A percentile compares a stretch with the other conserved stretches of the same genome.
These are phyloP conservation scores for Grammomys surdaster DNA, from an alignment of 2,113 vertebrate species.

Conservation along the genomic window DNA sequence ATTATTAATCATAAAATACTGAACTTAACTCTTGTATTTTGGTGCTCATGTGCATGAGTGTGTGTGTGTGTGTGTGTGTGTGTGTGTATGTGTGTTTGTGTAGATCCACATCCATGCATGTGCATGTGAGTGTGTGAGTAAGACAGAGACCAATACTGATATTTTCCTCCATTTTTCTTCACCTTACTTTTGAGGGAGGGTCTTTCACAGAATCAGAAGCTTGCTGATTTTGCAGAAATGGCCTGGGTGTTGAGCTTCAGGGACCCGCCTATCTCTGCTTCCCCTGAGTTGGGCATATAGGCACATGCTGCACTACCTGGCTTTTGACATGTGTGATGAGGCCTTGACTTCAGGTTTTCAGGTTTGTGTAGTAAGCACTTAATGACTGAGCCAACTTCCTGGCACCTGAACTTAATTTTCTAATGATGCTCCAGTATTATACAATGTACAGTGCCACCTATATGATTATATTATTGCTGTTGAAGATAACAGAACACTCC, in stretches of 20 bases:
- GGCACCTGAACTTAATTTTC: background rate
- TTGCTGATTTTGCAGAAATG: background rate
- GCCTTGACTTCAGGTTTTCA: background rate
- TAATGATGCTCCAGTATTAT: background rate
- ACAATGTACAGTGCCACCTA: background rate
- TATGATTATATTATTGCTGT: background rate
- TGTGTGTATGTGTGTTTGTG: background rate
- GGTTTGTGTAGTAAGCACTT: background rate
- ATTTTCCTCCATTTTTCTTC: background rate
- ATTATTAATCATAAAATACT: background rate
- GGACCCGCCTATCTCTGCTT: background rate
- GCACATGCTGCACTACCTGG: background rate
- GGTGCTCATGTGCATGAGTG: accelerated
- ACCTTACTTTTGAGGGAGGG: background rate
- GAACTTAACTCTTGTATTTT: constrained; percentile 5
- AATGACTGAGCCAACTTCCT: background rate
- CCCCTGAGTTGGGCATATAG: too few species aligned
- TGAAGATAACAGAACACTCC: background rate
- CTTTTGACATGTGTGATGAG: background rate
- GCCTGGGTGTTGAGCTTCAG: background rate
- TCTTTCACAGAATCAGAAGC: background rate
- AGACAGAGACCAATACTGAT: background rate
- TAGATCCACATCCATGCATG: too few species aligned
- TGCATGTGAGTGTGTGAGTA: background rate
- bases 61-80: background rate